Evolutionary conservation across 2,888 invertebrate genomes (phyloP).

Genomic region (Volucella zonaria): DNA sequence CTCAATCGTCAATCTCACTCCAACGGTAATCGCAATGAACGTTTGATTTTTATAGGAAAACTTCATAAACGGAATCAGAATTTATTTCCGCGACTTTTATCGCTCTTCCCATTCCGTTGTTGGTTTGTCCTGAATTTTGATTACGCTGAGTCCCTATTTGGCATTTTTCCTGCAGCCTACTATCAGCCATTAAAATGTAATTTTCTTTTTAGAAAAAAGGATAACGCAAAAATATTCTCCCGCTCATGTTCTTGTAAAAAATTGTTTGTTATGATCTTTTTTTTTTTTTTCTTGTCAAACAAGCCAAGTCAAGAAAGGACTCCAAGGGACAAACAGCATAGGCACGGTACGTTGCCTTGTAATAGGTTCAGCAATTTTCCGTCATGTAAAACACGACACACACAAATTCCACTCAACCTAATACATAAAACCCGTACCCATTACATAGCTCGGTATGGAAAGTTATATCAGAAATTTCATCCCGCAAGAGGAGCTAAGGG

Average conservation of each 20-base stretch:
- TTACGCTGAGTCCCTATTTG: constrained; percentile 18
- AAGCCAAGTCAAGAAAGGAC: constrained; percentile 4
- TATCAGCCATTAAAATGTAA: constrained; percentile 57
- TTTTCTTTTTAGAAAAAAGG: constrained; percentile 58
- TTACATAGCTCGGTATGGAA: not conserved
- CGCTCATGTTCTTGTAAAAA: constrained; percentile 55
- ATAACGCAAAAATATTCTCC: constrained; percentile 40
- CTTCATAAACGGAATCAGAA: constrained; percentile 28
- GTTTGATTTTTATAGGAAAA: constrained; percentile 57
- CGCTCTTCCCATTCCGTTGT: not conserved
- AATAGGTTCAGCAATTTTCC: constrained; percentile 59
- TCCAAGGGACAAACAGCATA: not conserved
- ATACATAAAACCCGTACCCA: constrained; percentile 4
- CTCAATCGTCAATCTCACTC: constrained; percentile 1
- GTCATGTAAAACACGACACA: constrained; percentile 59
- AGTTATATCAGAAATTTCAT: not conserved
- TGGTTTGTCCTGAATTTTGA: not conserved
- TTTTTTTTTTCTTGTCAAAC: constrained; percentile 24
- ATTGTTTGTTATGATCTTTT: constrained; percentile 4
- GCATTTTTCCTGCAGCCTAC: constrained; percentile 4
- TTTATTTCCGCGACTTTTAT: constrained; percentile 28
- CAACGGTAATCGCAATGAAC: constrained; percentile 32
- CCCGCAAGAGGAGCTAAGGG: constrained; percentile 9
- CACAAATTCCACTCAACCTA: constrained; percentile 31
- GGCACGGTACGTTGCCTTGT: constrained; percentile 44